phyloP scores from a whole-genome alignment of 37 sponge, comb jelly and placozoan species.

The Axinella damicornis region DNA sequence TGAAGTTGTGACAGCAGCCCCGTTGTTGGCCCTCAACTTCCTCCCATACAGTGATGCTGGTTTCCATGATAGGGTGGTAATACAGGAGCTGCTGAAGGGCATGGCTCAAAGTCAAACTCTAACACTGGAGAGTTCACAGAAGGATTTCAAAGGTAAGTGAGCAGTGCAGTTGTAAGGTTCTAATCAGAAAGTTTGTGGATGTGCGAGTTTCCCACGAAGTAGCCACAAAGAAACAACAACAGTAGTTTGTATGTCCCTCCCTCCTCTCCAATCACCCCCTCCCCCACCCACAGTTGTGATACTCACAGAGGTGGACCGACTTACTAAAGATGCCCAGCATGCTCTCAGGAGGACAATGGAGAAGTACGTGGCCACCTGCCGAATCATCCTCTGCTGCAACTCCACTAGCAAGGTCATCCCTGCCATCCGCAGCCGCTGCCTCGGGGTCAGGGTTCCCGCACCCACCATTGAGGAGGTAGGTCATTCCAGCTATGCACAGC shows the following conservation, averaged over 20 bases:
- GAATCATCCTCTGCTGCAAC: constrained; percentile 98
- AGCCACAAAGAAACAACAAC: not conserved
- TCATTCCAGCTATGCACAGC: too few species aligned
- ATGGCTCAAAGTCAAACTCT: constrained; percentile 92
- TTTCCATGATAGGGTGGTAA: constrained; percentile 91
- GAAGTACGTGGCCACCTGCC: constrained; percentile 94
- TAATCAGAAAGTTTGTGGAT: too few species aligned
- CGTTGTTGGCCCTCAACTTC: too few species aligned
- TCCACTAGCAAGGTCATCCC: constrained; percentile 97
- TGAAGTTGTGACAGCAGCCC: too few species aligned
- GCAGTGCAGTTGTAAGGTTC: too few species aligned
- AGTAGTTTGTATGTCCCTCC: too few species aligned
- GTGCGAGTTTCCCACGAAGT: too few species aligned
- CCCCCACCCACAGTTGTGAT: constrained; percentile 67
- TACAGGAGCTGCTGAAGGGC: constrained; percentile 93
- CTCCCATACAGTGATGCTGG: constrained; percentile 95
- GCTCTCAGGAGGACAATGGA: constrained; percentile 98
- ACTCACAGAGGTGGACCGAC: constrained; percentile 89
- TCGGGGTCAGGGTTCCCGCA: constrained; percentile 93
- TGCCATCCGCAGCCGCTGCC: constrained; percentile 94
- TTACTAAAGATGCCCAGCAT: constrained; percentile 97
- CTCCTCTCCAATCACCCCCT: not conserved
- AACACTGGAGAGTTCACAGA: constrained; percentile 66
- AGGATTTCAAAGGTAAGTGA: constrained; percentile 91
- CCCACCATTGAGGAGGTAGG: constrained; percentile 88